Evolutionary conservation across 2,797 vertebrate species (phyloP), one percentile per base, ranked within the genome.

Genomic region (Crocodylus rhombifer): DNA sequence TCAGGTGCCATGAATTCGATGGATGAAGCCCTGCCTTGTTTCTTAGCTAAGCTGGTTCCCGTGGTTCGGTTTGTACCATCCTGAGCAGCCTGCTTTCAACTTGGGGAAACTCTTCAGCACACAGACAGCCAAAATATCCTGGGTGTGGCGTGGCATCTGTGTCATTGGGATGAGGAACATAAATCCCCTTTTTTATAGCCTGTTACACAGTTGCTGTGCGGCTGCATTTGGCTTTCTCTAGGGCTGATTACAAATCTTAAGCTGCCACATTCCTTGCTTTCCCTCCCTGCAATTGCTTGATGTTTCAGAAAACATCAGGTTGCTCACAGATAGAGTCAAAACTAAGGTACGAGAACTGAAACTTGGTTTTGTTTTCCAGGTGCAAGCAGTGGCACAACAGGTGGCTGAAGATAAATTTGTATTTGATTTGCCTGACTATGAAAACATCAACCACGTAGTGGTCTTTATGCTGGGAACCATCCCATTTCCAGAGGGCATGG

Each of bases 391-490:
- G 82, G 98, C 98, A 30, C 98, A 98, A 23, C 99, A 99, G 97
- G 98, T 99, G 91, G 97, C 99, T 20, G 95, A 98, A 80, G 99
- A 99, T 95, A 99, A 99, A 94, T 99, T 99, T 97, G 98, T 99
- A 55, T 99, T 99, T 98, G 98, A 98, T 91, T 97, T 99, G 87
- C 97, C 98, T 11, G 99, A 99, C 97, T 99, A 98, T 93, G 99
- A 99, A 97, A 98, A 94, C 93, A 98, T 99, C 94, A 99, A 99
- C 96, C 99, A 99, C 5, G 98, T 99, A 97, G 99, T 99, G 97
- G 99, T 99, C 89, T 99, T 99, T 97, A 99, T 99, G 99, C 97
- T 99, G 97, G 99, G 99, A 81, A 99, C 99, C 2, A 91, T 99
- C 89, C 99, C 99, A 28, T 99, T 99, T 97, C 99, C 99, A 55